Evolutionary conservation across 2,113 vertebrate species (phyloP).

Genomic region (Leuciscus idus): DNA sequence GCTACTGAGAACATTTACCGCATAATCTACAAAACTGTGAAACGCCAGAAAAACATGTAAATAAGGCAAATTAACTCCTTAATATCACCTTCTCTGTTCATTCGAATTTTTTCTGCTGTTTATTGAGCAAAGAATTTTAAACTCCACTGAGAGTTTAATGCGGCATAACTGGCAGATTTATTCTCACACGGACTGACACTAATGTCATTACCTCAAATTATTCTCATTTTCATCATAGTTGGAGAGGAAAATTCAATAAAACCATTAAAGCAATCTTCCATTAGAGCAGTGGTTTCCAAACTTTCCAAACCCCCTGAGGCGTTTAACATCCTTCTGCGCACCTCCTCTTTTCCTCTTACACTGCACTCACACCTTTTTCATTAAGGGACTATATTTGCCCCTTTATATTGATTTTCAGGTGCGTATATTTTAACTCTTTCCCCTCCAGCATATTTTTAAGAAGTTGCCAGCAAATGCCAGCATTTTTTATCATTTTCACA

Average conservation of each 20-base stretch:
- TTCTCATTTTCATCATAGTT: conserved; percentile 21
- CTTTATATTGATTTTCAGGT: too few relatives aligned
- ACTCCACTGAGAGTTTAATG: conserved; percentile 1
- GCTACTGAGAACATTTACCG: neutral
- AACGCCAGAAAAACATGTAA: neutral
- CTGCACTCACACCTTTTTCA: too few relatives aligned
- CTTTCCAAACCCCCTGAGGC: too few relatives aligned
- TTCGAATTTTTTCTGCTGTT: neutral
- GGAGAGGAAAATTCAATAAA: conserved; percentile 14
- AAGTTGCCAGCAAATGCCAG: too few relatives aligned
- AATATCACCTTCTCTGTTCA: neutral
- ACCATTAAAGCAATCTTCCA: conserved; percentile 7
- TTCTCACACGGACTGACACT: neutral
- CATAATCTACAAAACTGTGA: neutral
- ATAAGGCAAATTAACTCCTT: neutral
- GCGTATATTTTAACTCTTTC: too few relatives aligned
- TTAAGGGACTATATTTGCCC: too few relatives aligned
- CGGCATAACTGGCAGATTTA: neutral
- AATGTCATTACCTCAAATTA: conserved; percentile 20
- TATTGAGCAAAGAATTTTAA: neutral
- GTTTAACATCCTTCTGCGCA: too few relatives aligned
- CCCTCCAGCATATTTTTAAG: too few relatives aligned
- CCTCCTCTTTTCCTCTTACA: too few relatives aligned
- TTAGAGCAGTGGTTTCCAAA: neutral
- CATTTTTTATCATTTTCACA: too few relatives aligned